Conservation (phyloP, 2,797 vertebrate genomes). For the Monodelphis domestica region DNA sequence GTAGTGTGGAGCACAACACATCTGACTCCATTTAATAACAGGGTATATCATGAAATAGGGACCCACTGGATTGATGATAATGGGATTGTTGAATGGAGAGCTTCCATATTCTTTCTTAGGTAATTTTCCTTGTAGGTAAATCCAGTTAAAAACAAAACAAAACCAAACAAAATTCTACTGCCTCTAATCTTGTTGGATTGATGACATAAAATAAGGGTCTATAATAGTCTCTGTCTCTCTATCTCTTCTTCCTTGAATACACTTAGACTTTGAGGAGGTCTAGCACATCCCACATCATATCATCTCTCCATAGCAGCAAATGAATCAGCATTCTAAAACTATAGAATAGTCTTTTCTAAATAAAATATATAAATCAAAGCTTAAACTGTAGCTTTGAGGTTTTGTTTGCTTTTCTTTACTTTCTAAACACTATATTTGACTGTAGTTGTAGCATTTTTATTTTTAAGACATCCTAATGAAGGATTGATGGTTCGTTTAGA, state of each 20-base stretch:
- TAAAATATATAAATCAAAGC: conserved; percentile 13
- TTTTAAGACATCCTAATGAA: conserved; percentile 19
- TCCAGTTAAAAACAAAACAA: not conserved
- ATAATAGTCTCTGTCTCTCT: not conserved
- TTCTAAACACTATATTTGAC: conserved; percentile 31
- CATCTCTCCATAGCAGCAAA: not conserved
- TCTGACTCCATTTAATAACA: not conserved
- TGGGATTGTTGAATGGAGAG: not conserved
- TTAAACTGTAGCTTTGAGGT: not conserved
- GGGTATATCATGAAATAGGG: conserved; percentile 9
- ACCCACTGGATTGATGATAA: not conserved
- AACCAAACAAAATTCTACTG: not conserved
- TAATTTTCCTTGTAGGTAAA: not conserved
- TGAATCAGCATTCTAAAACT: not conserved
- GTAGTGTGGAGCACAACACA: not conserved
- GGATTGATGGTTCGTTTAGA: conserved; percentile 1
- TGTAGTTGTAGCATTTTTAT: not conserved
- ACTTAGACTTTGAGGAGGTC: not conserved
- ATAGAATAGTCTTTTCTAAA: conserved; percentile 19
- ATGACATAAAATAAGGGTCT: not conserved
- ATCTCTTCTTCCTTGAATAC: not conserved
- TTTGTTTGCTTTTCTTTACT: conserved; percentile 37
- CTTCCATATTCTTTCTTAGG: not conserved
- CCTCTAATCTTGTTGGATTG: not conserved
- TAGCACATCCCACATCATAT: not conserved